Conservation (phyloP, 2,113 vertebrate genomes). For the Leptosomus discolor region DNA sequence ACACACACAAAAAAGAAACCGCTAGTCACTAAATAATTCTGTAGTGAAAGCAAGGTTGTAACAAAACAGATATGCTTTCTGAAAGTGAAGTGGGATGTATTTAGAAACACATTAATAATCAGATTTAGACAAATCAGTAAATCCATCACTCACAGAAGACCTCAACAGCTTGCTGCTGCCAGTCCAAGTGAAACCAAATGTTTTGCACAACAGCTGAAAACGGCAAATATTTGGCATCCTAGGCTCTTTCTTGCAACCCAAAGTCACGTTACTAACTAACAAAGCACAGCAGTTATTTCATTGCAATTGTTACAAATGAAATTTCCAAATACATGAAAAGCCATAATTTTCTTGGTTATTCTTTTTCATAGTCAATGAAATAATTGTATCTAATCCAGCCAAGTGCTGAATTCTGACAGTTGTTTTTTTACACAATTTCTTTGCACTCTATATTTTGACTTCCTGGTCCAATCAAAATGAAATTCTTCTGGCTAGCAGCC, state of each 20-base stretch:
- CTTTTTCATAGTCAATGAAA: background rate
- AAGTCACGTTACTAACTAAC: background rate
- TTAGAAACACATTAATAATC: background rate
- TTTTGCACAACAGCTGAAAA: background rate
- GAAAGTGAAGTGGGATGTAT: background rate
- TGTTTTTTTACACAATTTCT: background rate
- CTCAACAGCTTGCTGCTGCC: background rate
- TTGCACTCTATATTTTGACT: background rate
- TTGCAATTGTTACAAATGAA: background rate
- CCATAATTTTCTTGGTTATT: background rate
- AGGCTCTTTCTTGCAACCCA: background rate
- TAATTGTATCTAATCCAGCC: background rate
- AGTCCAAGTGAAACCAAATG: background rate
- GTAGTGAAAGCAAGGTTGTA: background rate
- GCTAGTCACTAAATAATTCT: background rate
- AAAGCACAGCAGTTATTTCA: background rate
- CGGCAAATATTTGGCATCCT: background rate
- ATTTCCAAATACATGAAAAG: background rate
- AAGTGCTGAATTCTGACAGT: background rate
- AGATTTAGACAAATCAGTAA: background rate
- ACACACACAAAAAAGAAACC: background rate
- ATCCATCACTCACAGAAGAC: background rate
- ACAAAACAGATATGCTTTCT: background rate
- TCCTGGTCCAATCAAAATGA: background rate
- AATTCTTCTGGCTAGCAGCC: background rate